Conservation (phyloP, 1,140 invertebrate genomes). For the Gonioctena quinquepunctata region DNA sequence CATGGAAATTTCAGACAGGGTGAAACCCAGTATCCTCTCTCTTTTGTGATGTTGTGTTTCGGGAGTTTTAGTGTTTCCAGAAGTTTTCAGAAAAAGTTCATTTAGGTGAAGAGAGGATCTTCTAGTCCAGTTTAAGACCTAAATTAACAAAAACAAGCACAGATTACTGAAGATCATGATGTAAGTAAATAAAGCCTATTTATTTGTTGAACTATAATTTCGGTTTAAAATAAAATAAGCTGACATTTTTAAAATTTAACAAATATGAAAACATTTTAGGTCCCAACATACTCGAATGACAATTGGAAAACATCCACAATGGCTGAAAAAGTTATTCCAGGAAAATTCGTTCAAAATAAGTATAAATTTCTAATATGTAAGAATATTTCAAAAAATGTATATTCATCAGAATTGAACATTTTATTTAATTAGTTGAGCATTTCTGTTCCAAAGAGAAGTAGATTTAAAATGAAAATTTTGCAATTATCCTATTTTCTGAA, state of each 20-base stretch:
- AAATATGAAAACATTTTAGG: no score
- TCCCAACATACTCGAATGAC: no score
- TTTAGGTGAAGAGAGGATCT: neutral
- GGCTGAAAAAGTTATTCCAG: neutral
- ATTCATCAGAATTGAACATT: no score
- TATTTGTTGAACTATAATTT: no score
- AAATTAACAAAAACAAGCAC: neutral
- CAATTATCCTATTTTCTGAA: neutral
- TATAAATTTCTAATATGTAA: neutral
- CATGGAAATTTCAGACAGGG: no score
- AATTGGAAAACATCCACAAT: neutral
- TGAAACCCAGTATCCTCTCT: no score
- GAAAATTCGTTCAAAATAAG: neutral
- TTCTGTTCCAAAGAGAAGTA: no score
- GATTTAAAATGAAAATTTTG: no score
- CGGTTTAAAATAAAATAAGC: neutral
- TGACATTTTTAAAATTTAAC: no score
- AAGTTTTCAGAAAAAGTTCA: neutral
- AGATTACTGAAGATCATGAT: no score
- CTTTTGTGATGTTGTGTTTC: no score
- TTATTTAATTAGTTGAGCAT: no score
- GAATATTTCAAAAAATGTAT: neutral
- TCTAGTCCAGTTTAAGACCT: neutral
- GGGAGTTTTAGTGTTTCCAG: neutral
- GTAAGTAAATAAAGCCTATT: neutral